A percentile compares a stretch with the other conserved stretches of the same genome.
Conservation (phyloP, 2,797 vertebrate genomes). For the Enteromius anoplus region DNA sequence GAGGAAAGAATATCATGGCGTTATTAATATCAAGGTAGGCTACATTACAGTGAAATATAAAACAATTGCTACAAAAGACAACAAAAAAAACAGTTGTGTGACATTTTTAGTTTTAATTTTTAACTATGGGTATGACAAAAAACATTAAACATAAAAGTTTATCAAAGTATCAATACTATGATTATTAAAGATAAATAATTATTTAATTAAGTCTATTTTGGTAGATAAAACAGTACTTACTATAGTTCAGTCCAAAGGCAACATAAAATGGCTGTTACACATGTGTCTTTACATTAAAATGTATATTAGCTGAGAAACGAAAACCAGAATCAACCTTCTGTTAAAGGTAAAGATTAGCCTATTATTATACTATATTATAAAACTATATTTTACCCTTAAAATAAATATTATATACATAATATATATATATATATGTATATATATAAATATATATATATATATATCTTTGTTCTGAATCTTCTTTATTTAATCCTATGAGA, state of each 20-base stretch:
- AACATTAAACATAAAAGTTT: no score
- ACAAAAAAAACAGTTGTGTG: not conserved
- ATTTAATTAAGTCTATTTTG: not conserved
- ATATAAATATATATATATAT: no score
- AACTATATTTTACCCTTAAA: constrained; percentile 9
- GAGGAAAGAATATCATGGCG: not conserved
- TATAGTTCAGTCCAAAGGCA: constrained; percentile 8
- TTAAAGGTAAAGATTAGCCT: not conserved
- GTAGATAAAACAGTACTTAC: not conserved
- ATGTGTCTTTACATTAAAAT: not conserved
- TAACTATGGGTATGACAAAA: not conserved
- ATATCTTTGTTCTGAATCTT: not conserved
- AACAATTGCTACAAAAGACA: not conserved
- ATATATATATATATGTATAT: no score
- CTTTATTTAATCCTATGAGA: not conserved
- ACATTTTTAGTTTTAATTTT: not conserved
- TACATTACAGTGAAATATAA: not conserved
- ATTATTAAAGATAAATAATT: not conserved
- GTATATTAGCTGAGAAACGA: not conserved
- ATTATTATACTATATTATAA: constrained; percentile 2
- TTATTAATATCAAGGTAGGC: no score
- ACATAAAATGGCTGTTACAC: constrained; percentile 18
- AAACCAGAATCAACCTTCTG: not conserved
- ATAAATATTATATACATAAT: not conserved
- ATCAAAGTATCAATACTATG: not conserved